phyloP scores from a whole-genome alignment of 2,113 vertebrate genomes.

The Pelecanoides urinatrix region DNA sequence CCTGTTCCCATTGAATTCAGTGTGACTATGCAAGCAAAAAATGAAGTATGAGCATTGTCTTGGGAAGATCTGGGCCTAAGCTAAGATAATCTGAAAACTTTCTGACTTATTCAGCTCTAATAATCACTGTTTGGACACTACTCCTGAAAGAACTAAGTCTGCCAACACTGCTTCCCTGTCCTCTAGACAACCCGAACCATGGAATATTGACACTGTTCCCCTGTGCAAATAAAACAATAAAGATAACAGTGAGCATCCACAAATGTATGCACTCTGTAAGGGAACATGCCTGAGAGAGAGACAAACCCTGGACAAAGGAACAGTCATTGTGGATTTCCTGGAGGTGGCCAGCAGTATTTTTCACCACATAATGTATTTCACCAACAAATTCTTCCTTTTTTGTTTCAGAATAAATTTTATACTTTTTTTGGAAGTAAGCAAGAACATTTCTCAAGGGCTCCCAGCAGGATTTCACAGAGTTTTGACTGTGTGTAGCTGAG shows the following conservation, averaged over 20 bases:
- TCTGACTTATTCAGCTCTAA: conserved; percentile 11
- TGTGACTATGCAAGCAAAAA: background rate
- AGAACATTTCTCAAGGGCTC: background rate
- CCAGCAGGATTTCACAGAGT: background rate
- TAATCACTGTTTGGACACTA: background rate
- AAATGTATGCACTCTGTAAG: background rate
- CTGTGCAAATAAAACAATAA: background rate
- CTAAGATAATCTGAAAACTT: conserved; percentile 5
- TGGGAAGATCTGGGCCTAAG: background rate
- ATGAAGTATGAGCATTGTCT: background rate
- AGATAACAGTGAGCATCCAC: background rate
- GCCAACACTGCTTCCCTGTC: background rate
- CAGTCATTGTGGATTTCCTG: background rate
- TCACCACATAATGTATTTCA: background rate
- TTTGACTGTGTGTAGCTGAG: background rate
- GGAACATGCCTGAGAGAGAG: background rate
- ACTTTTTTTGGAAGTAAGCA: background rate
- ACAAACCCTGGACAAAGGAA: background rate
- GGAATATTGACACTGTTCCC: background rate
- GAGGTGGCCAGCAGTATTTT: background rate
- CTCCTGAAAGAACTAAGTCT: background rate
- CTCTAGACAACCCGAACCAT: background rate
- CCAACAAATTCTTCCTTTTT: background rate
- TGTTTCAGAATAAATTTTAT: background rate
- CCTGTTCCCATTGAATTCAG: background rate